A percentile compares a stretch with the other conserved stretches of the same genome.
phyloP scores from a whole-genome alignment of 2,888 invertebrate genomes.

The Lymantria monacha region DNA sequence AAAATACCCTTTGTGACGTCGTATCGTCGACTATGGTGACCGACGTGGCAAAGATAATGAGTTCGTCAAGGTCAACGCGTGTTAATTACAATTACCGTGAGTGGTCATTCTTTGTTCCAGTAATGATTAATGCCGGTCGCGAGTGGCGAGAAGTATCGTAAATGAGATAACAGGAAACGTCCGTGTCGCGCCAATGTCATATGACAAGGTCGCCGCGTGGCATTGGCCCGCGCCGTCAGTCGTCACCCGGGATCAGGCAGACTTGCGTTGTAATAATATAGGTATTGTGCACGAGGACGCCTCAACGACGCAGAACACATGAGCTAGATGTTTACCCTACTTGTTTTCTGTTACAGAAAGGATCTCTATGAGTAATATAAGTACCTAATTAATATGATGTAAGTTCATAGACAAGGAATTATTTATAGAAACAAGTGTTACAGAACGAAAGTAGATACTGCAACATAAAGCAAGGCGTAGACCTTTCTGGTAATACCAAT shows the following conservation, averaged over 20 bases:
- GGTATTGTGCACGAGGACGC: too few relatives aligned
- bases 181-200: conserved; percentile 73
- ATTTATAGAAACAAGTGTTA: too few relatives aligned
- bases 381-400: too few relatives aligned
- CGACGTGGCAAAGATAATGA: conserved; percentile 61
- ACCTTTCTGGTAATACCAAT: too few relatives aligned
- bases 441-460: too few relatives aligned
- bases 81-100: conserved; percentile 80
- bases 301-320: too few relatives aligned
- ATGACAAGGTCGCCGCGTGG: conserved; percentile 59
- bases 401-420: too few relatives aligned
- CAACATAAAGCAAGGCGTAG: too few relatives aligned
- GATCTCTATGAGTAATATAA: too few relatives aligned
- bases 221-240: conserved; percentile 24
- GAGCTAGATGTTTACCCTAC: too few relatives aligned
- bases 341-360: too few relatives aligned
- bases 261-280: neutral
- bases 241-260: conserved; percentile 12
- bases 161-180: conserved; percentile 80
- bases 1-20: conserved; percentile 69
- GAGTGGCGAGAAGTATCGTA: conserved; percentile 69
- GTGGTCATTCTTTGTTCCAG: conserved; percentile 82
- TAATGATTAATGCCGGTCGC: conserved; percentile 77
- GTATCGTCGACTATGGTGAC: conserved; percentile 46
- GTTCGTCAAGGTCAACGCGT: conserved; percentile 59